Evolutionary conservation across 2,113 vertebrate species (phyloP).

Genomic region (Cyphomyrus plagiostoma): DNA sequence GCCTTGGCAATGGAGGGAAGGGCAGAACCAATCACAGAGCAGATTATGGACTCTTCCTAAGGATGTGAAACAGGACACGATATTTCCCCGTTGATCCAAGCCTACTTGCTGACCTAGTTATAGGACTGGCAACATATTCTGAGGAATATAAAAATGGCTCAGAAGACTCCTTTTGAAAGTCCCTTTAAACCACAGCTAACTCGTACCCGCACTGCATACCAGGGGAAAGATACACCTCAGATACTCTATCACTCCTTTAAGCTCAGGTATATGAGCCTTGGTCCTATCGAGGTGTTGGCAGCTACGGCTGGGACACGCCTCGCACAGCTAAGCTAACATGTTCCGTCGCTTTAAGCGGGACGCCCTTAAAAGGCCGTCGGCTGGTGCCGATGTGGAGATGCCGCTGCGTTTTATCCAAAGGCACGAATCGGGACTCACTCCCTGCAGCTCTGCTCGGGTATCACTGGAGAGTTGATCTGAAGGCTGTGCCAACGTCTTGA

Average conservation of each 20-base stretch:
- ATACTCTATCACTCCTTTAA: not conserved
- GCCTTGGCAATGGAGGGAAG: not conserved
- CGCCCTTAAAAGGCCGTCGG: not conserved
- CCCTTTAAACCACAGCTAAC: not conserved
- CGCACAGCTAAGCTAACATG: not conserved
- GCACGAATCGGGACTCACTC: not conserved
- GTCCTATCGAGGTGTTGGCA: not conserved
- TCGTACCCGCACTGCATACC: not conserved
- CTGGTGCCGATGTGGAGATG: not conserved
- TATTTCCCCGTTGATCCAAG: not conserved
- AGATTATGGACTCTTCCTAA: not conserved
- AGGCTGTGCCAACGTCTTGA: not conserved
- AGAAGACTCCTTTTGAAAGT: constrained; percentile 4
- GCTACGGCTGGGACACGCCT: not conserved
- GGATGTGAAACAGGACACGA: not conserved
- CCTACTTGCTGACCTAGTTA: not conserved
- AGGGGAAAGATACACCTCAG: not conserved
- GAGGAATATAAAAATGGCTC: constrained; percentile 9
- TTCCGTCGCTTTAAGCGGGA: not conserved
- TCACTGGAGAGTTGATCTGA: not conserved
- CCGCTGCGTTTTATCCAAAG: not conserved
- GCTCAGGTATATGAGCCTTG: not conserved
- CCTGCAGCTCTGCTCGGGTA: not conserved
- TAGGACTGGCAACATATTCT: not conserved
- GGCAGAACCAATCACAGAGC: not conserved